A percentile compares a stretch with the other conserved stretches of the same genome.
phyloP scores from a whole-genome alignment of 2,888 invertebrate species.

The Phania funesta region DNA sequence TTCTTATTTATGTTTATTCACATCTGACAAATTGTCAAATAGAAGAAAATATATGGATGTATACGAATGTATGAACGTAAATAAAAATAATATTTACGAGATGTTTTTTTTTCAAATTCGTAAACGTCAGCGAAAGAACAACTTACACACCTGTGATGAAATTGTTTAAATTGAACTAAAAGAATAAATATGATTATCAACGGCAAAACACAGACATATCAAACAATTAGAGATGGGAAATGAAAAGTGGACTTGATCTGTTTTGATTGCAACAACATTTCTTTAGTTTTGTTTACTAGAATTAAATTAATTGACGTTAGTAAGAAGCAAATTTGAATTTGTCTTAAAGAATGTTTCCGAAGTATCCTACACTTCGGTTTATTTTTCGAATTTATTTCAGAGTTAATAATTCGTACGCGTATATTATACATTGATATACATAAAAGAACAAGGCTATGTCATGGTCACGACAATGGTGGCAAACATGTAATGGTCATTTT shows the following conservation, averaged over 20 bases:
- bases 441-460: too few relatives aligned
- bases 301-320: too few relatives aligned
- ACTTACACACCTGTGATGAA: slow-evolving; percentile 77
- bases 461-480: too few relatives aligned
- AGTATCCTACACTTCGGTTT: too few relatives aligned
- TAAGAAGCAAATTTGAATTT: too few relatives aligned
- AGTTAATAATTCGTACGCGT: too few relatives aligned
- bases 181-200: slow-evolving; percentile 60
- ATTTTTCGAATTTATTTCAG: too few relatives aligned
- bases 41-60: slow-evolving; percentile 6
- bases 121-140: slow-evolving; percentile 68
- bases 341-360: too few relatives aligned
- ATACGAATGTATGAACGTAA: background rate
- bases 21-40: slow-evolving; percentile 71
- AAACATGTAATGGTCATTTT: too few relatives aligned
- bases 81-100: background rate
- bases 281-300: background rate
- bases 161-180: slow-evolving; percentile 71
- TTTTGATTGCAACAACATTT: background rate
- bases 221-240: background rate
- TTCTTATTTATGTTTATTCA: slow-evolving; percentile 64
- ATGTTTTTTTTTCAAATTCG: slow-evolving; percentile 26
- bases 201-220: background rate
- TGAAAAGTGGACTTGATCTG: background rate
- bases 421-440: too few relatives aligned